Evolutionary conservation across 2,797 vertebrate species (phyloP).

Genomic region (Anniella stebbinsi): DNA sequence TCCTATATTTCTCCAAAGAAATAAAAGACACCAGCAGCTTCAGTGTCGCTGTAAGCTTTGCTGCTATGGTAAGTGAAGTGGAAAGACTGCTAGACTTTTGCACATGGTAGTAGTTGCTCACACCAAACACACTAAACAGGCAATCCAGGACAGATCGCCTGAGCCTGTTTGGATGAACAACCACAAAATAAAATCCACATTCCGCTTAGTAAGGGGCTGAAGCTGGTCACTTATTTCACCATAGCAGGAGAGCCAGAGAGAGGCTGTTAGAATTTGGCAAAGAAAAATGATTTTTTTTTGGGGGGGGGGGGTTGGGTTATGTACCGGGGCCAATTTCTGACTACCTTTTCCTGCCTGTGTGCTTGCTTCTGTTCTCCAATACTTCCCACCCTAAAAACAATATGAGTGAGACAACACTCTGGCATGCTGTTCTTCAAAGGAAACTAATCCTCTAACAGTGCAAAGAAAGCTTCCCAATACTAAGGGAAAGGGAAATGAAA

Average conservation of each 20-base stretch:
- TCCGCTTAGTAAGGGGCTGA: neutral
- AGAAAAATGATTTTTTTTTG: neutral
- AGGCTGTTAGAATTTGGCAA: neutral
- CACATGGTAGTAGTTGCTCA: neutral
- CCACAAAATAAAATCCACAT: neutral
- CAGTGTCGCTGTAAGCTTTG: neutral
- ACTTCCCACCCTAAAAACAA: neutral
- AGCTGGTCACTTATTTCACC: neutral
- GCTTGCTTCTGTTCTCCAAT: neutral
- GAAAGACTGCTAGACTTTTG: neutral
- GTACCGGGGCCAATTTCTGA: neutral
- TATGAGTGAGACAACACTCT: neutral
- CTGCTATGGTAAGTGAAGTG: neutral
- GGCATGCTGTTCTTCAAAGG: neutral
- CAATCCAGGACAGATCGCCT: neutral
- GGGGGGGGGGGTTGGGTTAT: neutral
- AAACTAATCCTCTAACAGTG: neutral
- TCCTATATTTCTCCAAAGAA: neutral
- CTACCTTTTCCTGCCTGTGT: neutral
- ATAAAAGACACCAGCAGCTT: neutral
- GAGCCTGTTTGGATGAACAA: neutral
- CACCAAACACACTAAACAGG: neutral
- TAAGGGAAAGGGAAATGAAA: neutral
- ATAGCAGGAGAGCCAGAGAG: neutral
- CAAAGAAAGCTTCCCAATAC: neutral